These are phyloP conservation scores for Acanthoscelides obtectus DNA, from an alignment of 2,888 invertebrate species.

Conservation along the genomic window DNA sequence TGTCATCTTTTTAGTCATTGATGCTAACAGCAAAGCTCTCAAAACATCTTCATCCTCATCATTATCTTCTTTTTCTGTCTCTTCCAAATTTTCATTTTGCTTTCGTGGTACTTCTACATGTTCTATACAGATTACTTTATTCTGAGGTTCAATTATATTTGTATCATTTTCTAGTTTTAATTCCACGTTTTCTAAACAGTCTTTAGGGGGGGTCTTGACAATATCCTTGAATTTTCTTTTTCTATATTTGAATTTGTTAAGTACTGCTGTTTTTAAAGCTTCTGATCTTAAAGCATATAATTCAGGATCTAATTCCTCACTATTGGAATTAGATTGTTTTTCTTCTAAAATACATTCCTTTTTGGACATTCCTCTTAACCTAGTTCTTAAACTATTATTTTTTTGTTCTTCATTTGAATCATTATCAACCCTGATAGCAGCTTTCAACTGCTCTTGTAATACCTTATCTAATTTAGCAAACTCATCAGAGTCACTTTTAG, in stretches of 20 bases:
- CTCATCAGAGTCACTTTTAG: slow-evolving; percentile 37
- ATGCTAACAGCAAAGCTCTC: slow-evolving; percentile 56
- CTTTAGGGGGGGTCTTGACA: not conserved
- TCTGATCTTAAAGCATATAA: slow-evolving; percentile 59
- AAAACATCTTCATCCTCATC: slow-evolving; percentile 55
- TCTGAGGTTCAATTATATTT: slow-evolving; percentile 6
- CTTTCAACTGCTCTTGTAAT: slow-evolving; percentile 48
- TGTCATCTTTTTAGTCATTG: slow-evolving; percentile 56
- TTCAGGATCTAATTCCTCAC: slow-evolving; percentile 51
- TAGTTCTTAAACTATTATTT: slow-evolving; percentile 37
- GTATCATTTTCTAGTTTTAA: slow-evolving; percentile 5
- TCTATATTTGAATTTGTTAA: slow-evolving; percentile 61
- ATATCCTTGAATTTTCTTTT: slow-evolving; percentile 40
- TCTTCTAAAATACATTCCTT: slow-evolving; percentile 11
- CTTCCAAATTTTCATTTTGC: slow-evolving; percentile 24
- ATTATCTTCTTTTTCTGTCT: slow-evolving; percentile 14
- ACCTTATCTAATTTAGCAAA: slow-evolving; percentile 24
- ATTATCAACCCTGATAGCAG: slow-evolving; percentile 50
- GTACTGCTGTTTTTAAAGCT: slow-evolving; percentile 63
- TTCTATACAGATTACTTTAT: slow-evolving; percentile 20
- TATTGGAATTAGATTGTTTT: slow-evolving; percentile 9
- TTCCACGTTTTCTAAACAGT: not conserved
- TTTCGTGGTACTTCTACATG: slow-evolving; percentile 28
- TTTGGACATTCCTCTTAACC: slow-evolving; percentile 39
- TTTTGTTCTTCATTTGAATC: slow-evolving; percentile 26